Conservation (phyloP, 2,888 invertebrate species). For the Epistrophe eligans region DNA sequence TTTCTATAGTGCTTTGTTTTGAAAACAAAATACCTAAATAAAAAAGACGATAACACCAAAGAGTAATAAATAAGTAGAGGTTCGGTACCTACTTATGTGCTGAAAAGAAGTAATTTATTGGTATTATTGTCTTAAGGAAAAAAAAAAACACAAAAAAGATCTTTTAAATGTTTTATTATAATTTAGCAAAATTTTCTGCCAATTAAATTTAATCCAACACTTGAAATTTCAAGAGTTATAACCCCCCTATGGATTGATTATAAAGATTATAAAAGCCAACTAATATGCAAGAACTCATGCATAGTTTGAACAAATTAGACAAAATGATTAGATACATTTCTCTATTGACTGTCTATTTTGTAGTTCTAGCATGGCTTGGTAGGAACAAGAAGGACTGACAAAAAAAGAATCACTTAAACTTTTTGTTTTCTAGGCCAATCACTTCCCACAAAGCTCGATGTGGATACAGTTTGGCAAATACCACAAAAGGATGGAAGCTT, state of each 20-base stretch:
- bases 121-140: too few species aligned
- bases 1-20: too few species aligned
- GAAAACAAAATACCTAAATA: too few species aligned
- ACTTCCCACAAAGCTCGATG: neutral
- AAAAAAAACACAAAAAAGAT: too few species aligned
- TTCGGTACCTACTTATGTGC: too few species aligned
- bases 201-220: neutral
- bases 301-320: neutral
- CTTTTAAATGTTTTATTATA: too few species aligned
- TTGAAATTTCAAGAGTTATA: neutral
- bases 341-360: neutral
- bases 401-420: neutral
- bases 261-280: neutral
- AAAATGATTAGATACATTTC: neutral
- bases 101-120: too few species aligned
- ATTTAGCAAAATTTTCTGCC: neutral
- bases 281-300: neutral
- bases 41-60: too few species aligned
- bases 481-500: conserved; percentile 24
- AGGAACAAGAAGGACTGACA: neutral
- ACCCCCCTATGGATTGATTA: neutral
- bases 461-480: conserved; percentile 22
- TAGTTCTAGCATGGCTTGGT: neutral
- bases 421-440: neutral
- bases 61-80: too few species aligned